These are phyloP conservation scores for Hermaeophaga mercurialis DNA, from an alignment of 2,888 invertebrate genomes.

Conservation along the genomic window DNA sequence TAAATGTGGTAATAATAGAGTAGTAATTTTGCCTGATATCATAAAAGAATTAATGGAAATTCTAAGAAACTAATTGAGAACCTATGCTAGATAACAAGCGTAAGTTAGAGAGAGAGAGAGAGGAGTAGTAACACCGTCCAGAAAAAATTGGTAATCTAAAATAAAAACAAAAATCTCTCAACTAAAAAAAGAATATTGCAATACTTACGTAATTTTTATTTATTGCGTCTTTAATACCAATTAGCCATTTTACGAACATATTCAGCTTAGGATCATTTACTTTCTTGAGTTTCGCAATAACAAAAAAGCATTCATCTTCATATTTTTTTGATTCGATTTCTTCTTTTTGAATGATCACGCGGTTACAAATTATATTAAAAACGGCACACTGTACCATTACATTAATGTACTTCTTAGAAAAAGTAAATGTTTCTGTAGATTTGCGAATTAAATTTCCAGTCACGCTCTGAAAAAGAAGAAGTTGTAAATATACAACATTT, in stretches of 20 bases:
- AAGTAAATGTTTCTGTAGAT: conserved; percentile 19
- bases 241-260: conserved; percentile 21
- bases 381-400: conserved; percentile 23
- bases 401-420: conserved; percentile 27
- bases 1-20: no score
- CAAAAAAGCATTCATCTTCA: conserved; percentile 22
- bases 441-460: conserved; percentile 17
- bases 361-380: conserved; percentile 30
- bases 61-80: no score
- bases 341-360: conserved; percentile 19
- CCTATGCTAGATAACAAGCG: no score
- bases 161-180: no score
- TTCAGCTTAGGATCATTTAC: conserved; percentile 19
- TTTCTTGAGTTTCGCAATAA: conserved; percentile 8
- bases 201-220: conserved; percentile 32
- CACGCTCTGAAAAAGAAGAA: conserved; percentile 24
- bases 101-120: no score
- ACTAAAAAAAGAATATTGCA: no score
- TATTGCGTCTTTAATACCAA: conserved; percentile 29
- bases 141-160: no score
- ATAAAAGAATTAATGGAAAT: no score
- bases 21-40: no score
- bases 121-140: no score
- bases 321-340: conserved; percentile 21
- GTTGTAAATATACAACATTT: no score